These are phyloP conservation scores for Cyclopterus lumpus DNA, from an alignment of 2,797 vertebrate genomes.

Conservation along the genomic window DNA sequence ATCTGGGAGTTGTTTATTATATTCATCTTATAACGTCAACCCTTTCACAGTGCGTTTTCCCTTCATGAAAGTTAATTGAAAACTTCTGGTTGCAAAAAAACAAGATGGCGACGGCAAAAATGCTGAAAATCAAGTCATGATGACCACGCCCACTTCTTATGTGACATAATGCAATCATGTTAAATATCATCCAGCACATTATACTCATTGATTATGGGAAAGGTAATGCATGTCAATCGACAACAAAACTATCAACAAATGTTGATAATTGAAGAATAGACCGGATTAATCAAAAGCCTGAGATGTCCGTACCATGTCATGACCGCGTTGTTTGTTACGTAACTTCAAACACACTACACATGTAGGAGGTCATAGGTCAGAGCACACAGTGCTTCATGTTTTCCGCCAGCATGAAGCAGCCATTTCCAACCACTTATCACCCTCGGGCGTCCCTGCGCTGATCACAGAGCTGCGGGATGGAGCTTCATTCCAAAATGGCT, in stretches of 20 bases:
- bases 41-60: too few relatives aligned
- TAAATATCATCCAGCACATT: background rate
- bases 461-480: conserved; percentile 41
- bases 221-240: background rate
- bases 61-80: too few relatives aligned
- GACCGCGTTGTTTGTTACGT: background rate
- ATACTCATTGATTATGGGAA: background rate
- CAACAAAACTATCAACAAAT: background rate
- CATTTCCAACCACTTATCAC: conserved; percentile 48
- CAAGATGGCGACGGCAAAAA: background rate
- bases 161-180: background rate
- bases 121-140: background rate
- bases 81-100: background rate
- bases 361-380: conserved; percentile 36
- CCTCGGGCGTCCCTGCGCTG: conserved; percentile 14
- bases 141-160: background rate
- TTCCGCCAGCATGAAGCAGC: conserved; percentile 30
- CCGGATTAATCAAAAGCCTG: background rate
- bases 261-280: background rate
- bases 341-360: background rate
- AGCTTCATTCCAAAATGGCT: conserved; percentile 61
- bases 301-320: background rate
- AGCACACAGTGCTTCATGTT: conserved; percentile 21
- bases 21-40: too few relatives aligned
- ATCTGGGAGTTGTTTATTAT: too few relatives aligned